Evolutionary conservation across 53 echinoderm and acorn worm genomes (phyloP), one percentile per base, ranked within the genome.

Genomic region (Echinarachnius parma): DNA sequence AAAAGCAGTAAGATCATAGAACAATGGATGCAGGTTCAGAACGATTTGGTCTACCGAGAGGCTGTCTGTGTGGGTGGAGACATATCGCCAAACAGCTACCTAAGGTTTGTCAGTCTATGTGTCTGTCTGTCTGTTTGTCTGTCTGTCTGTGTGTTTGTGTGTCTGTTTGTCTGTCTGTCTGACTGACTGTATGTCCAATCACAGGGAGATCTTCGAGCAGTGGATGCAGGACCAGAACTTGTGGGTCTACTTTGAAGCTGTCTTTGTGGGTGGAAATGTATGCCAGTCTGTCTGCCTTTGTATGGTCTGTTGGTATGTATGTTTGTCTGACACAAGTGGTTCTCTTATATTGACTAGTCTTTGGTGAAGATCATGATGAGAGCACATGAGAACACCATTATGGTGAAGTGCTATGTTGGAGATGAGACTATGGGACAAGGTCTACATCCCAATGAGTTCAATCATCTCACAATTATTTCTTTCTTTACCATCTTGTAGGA

Each of bases 221-320:
- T 96, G 98, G 98, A 96, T 96, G 98, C 98, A 96, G 64, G 98
- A 91, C 7, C 98, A 96, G 85, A 96, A 96, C 53, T 88, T 96
- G 3, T 96, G 98, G 98, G 98, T 96, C 4, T 96, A 96, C 25
- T 81, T 96, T 21, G 98, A 96, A 26, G 98, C 98, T 64, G 98
- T 96, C 24, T 96, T n/a, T n/a, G n/a, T n/a, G n/a, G n/a, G n/a
- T n/a, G n/a, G n/a, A n/a, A n/a, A n/a, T n/a, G n/a, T n/a, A n/a
- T n/a, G n/a, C n/a, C n/a, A n/a, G 14, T 62, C 31, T 21, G 5
- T 39, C 14, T 16, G 32, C n/a, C 15, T 34, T 34, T 37, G 33
- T 32, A 1, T 4, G 14, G 20, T 8, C 27, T 46, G 37, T 23
- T 24, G n/a, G n/a, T n/a, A n/a, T n/a, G n/a, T n/a, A n/a, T n/a